Base-by-base conservation (phyloP, 2,797 vertebrate genomes). In the Syndactyla subalaris region DNA sequence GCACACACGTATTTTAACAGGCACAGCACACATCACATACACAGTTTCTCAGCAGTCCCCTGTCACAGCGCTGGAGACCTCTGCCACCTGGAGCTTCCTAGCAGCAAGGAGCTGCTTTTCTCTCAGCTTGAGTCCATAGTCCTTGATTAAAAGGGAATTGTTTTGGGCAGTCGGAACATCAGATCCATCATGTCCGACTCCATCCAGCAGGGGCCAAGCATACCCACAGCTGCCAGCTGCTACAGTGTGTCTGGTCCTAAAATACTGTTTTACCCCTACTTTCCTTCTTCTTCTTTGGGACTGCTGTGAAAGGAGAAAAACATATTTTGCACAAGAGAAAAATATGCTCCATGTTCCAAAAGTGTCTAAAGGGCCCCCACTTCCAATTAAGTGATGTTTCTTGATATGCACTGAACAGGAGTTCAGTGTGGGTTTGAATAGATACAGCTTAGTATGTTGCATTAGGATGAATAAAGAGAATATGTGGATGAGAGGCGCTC, bases 251-350 rank as follows among this genome's bases (percentile, higher is more conserved):
- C 55, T 27, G 12, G 8, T 30, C 24, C 62, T 30, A 36, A 83
- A 46, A 27, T 6, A 4, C 23, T 66, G 29, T 2, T 41, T 10
- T 39, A 51, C 2, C 7, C 10, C 3, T 10, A 4, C 10, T 15
- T 46, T 18, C 11, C n/a, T 13, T 12, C 14, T 71, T 24, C 23
- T 71, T 26, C 32, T 61, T 41, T 5, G 13, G 32, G 16, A 39
- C 36, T n/a, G 45, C 46, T 58, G 24, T 21, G 39, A 41, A 17
- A 13, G 7, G 2, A 2, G 13, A 2, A 6, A 26, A 41, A 29
- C 26, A 19, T 45, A 19, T 39, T 63, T 59, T 45, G 45, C 32
- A 10, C 10, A 41, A 12, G 1, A 34, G 19, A 41, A 77, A 72
- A 88, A 39, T 8, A 57, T 0, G 0, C 39, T 67, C 22, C 46